A percentile compares a stretch with the other conserved stretches of the same genome.
Evolutionary conservation across 2,113 vertebrate genomes (phyloP).

Genomic region (Carassius gibelio): DNA sequence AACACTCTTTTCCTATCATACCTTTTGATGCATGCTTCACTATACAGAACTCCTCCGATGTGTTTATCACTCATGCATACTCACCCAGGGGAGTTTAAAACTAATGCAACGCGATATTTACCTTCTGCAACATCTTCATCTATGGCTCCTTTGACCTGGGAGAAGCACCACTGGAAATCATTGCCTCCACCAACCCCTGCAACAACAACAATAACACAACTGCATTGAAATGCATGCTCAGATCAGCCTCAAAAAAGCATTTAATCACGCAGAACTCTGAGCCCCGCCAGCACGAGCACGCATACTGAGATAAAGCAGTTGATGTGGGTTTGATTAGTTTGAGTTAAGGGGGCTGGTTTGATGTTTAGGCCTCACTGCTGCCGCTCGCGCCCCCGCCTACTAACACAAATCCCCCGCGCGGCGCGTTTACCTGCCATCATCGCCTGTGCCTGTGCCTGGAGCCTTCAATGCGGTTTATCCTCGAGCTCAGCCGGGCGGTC

Average conservation of each 20-base stretch:
- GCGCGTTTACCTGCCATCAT: constrained; percentile 74
- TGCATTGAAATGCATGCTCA: constrained; percentile 16
- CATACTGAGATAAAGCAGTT: background rate
- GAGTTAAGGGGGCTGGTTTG: constrained; percentile 11
- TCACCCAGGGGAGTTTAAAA: background rate
- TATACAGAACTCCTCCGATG: background rate
- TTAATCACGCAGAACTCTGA: background rate
- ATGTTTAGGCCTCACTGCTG: constrained; percentile 52
- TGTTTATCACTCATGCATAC: background rate
- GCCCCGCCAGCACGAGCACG: background rate
- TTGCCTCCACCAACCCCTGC: constrained; percentile 77
- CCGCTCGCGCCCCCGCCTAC: constrained; percentile 40
- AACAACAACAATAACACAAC: background rate
- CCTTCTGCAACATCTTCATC: constrained; percentile 87
- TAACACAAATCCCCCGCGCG: constrained; percentile 46
- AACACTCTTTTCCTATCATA: too few relatives aligned
- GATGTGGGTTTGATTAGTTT: constrained; percentile 3
- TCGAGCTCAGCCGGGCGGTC: background rate
- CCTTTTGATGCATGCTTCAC: too few relatives aligned
- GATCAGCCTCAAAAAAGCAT: background rate
- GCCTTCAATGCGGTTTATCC: constrained; percentile 39
- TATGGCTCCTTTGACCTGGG: constrained; percentile 84
- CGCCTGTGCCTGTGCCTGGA: constrained; percentile 27
- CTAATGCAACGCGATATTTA: constrained; percentile 57
- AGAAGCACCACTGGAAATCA: constrained; percentile 88